Conservation (phyloP, 2,888 invertebrate species). For the Aspidapion aeneum region DNA sequence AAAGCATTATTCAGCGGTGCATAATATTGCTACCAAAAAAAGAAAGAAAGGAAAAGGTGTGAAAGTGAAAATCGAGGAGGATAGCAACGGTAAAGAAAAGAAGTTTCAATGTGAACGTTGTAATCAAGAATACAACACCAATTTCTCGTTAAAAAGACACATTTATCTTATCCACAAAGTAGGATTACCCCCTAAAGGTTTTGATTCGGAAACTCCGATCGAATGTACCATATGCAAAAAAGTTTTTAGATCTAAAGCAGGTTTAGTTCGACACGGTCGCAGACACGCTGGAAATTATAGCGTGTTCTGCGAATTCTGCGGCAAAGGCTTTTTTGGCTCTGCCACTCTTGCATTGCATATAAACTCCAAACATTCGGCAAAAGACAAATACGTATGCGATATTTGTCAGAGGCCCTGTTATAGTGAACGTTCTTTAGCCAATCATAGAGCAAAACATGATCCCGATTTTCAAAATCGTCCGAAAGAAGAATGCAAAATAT, state of each 20-base stretch:
- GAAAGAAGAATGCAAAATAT: not conserved
- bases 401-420: conserved; percentile 35
- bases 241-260: conserved; percentile 44
- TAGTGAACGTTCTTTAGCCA: conserved; percentile 30
- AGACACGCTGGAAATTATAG: conserved; percentile 40
- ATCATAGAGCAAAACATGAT: conserved; percentile 31
- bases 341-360: conserved; percentile 43
- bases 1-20: no score
- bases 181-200: not conserved
- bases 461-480: conserved; percentile 24
- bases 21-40: no score
- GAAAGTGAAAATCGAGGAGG: no score
- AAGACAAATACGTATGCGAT: conserved; percentile 32
- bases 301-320: conserved; percentile 35
- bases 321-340: conserved; percentile 31
- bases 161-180: not conserved
- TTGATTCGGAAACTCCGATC: not conserved
- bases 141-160: not conserved
- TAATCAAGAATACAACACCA: not conserved
- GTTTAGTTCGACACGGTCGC: conserved; percentile 25
- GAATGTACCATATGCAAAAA: conserved; percentile 56
- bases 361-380: conserved; percentile 33
- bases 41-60: no score
- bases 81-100: no score
- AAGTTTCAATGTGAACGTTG: not conserved